A percentile compares a stretch with the other conserved stretches of the same genome.
These are phyloP conservation scores for Alfaro cultratus DNA, from an alignment of 2,797 vertebrate genomes.

Conservation along the genomic window DNA sequence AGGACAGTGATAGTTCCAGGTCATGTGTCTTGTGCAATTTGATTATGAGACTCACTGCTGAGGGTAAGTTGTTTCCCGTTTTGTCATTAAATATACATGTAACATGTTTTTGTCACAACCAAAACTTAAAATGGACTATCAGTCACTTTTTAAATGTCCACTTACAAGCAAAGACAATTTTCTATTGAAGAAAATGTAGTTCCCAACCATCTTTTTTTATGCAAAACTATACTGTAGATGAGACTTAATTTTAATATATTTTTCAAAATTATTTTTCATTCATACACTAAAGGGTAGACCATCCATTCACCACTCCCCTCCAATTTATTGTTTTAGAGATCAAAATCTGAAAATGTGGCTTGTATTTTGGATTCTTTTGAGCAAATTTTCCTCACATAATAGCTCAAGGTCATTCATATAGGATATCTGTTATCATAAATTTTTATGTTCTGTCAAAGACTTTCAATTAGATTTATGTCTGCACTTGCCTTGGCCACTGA, in stretches of 20 bases:
- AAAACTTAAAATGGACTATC: not conserved
- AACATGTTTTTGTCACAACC: not conserved
- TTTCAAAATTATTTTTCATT: not conserved
- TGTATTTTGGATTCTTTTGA: not conserved
- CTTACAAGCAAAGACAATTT: not conserved
- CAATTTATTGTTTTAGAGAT: not conserved
- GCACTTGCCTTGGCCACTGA: not conserved
- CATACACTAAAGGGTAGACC: not conserved
- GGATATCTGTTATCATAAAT: not conserved
- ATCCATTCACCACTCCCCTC: not conserved
- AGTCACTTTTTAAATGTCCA: not conserved
- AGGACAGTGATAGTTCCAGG: conserved; percentile 14
- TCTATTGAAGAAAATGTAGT: not conserved
- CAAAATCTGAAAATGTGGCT: not conserved
- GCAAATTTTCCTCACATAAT: not conserved
- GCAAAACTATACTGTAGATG: not conserved
- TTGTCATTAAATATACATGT: not conserved
- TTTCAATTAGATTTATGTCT: not conserved
- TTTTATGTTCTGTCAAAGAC: not conserved
- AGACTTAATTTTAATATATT: not conserved
- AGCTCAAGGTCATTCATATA: not conserved
- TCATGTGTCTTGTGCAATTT: conserved; percentile 6
- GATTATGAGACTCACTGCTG: conserved; percentile 2
- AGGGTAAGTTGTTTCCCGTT: not conserved
- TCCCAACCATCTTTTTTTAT: not conserved